Evolutionary conservation across 2,113 vertebrate genomes (phyloP).

Genomic region (Erythrolamprus reginae): DNA sequence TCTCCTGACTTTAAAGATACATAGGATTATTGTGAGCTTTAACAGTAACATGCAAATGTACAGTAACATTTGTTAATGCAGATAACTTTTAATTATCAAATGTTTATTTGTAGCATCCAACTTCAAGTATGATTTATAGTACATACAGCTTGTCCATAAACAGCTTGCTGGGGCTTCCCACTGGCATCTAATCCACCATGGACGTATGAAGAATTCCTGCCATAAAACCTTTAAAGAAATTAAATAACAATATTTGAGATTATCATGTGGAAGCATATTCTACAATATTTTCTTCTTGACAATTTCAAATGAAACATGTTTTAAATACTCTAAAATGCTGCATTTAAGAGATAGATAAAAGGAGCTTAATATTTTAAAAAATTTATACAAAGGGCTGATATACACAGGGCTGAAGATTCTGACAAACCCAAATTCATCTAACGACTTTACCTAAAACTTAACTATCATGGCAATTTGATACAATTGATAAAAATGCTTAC

Average conservation of each 20-base stretch:
- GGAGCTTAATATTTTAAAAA: no score
- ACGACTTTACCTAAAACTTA: background rate
- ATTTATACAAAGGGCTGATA: background rate
- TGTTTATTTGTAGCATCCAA: background rate
- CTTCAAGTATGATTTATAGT: background rate
- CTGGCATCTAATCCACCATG: conserved; percentile 91
- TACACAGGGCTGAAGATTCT: no score
- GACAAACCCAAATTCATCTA: background rate
- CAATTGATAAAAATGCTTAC: background rate
- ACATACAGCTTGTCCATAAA: conserved; percentile 96
- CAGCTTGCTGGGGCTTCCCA: conserved; percentile 92
- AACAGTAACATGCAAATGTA: background rate
- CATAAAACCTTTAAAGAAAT: conserved; percentile 84
- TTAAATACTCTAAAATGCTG: background rate
- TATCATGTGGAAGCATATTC: background rate
- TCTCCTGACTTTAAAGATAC: background rate
- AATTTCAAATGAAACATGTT: background rate
- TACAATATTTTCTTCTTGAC: background rate
- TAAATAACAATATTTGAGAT: background rate
- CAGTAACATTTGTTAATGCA: background rate
- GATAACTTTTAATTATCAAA: background rate
- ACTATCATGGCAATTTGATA: background rate
- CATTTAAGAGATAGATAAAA: background rate
- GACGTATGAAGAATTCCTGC: conserved; percentile 95
- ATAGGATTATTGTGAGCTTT: background rate